Conservation (phyloP, 2,113 vertebrate species). For the Holacanthus passer region DNA sequence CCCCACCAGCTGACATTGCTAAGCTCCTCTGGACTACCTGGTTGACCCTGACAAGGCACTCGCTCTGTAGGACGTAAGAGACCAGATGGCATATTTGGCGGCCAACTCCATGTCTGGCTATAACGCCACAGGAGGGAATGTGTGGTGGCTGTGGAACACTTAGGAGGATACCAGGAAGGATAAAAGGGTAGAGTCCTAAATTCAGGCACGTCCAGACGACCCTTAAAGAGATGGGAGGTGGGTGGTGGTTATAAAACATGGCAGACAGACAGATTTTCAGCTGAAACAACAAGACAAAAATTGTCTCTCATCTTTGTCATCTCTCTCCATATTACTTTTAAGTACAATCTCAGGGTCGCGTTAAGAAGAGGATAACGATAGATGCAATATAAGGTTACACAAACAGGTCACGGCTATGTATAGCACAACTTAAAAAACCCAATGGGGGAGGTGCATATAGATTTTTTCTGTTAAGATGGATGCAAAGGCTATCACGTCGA, state of each 20-base stretch:
- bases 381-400: conserved; percentile 13
- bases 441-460: conserved; percentile 29
- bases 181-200: conserved; percentile 10
- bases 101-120: conserved; percentile 57
- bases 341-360: conserved; percentile 18
- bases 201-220: conserved; percentile 22
- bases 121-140: conserved; percentile 11
- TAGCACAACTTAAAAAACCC: conserved; percentile 22
- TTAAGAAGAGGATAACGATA: conserved; percentile 16
- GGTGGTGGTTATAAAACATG: conserved; percentile 23
- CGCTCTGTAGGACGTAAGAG: conserved; percentile 23
- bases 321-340: conserved; percentile 1
- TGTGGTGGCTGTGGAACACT: neutral
- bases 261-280: conserved; percentile 1
- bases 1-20: conserved; percentile 19
- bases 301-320: neutral
- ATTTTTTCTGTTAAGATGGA: conserved; percentile 43
- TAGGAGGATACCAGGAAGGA: conserved; percentile 29
- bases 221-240: conserved; percentile 25
- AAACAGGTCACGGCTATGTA: conserved; percentile 26
- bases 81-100: conserved; percentile 62
- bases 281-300: neutral
- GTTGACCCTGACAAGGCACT: conserved; percentile 51
- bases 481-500: neutral
- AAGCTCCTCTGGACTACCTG: conserved; percentile 16